Conservation (phyloP, 2,888 invertebrate genomes). For the Hesperia comma region DNA sequence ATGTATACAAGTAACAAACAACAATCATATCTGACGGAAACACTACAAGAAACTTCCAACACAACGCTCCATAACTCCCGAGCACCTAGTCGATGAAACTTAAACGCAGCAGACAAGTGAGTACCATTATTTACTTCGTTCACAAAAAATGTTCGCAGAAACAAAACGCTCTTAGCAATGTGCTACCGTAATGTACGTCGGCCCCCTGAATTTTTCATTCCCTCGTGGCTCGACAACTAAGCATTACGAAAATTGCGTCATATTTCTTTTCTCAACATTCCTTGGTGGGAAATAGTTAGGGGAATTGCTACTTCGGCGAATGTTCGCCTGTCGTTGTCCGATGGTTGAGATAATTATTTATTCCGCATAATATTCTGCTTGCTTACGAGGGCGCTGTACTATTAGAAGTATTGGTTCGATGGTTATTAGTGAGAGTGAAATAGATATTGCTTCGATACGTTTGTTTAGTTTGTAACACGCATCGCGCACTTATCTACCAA, state of each 20-base stretch:
- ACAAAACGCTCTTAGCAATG: constrained; percentile 77
- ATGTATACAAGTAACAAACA: background rate
- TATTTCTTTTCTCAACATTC: constrained; percentile 78
- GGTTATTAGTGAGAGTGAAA: constrained; percentile 10
- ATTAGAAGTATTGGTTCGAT: constrained; percentile 30
- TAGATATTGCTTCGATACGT: background rate
- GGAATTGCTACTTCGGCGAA: constrained; percentile 65
- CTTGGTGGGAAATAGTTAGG: constrained; percentile 72
- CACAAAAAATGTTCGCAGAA: constrained; percentile 69
- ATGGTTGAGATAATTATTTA: constrained; percentile 50
- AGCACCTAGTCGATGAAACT: constrained; percentile 44
- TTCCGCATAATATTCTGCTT: constrained; percentile 46
- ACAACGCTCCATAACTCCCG: constrained; percentile 21
- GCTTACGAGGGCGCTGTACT: constrained; percentile 18
- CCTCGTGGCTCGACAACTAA: constrained; percentile 82
- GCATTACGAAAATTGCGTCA: constrained; percentile 83
- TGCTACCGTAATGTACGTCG: constrained; percentile 75
- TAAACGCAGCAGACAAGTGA: constrained; percentile 47
- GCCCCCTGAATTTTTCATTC: constrained; percentile 84
- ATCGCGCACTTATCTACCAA: too few relatives aligned
- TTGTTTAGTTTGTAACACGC: too few relatives aligned
- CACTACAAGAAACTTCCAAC: constrained; percentile 4
- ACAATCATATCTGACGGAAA: constrained; percentile 1
- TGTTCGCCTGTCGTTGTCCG: constrained; percentile 50
- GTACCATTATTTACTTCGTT: constrained; percentile 58